Percentiles rank a stretch among this genome's conserved stretches.
These are phyloP conservation scores for Mamestra brassicae DNA, from an alignment of 2,888 invertebrate genomes.

Conservation along the genomic window DNA sequence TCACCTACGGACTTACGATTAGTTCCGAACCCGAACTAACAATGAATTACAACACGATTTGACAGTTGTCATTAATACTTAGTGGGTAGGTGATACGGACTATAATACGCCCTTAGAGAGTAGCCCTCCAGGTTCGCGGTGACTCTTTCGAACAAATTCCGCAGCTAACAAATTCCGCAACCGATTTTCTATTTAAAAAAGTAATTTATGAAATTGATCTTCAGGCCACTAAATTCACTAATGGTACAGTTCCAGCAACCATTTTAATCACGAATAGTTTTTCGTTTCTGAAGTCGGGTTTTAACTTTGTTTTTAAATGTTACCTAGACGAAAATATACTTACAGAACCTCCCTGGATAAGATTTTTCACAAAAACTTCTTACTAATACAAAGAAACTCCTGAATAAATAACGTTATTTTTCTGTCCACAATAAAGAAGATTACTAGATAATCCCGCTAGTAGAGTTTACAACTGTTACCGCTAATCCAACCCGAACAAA, in stretches of 20 bases:
- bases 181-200: no score
- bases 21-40: no score
- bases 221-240: neutral
- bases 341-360: neutral
- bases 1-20: no score
- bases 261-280: neutral
- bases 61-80: no score
- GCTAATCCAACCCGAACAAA: slow-evolving; percentile 52
- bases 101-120: no score
- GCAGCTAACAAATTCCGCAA: no score
- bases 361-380: neutral
- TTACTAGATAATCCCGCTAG: slow-evolving; percentile 49
- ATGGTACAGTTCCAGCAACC: neutral
- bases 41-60: no score
- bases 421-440: slow-evolving; percentile 43
- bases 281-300: neutral
- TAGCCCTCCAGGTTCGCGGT: no score
- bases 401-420: slow-evolving; percentile 23
- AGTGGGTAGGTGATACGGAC: no score
- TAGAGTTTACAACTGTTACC: slow-evolving; percentile 45
- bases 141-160: no score
- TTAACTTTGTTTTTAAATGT: neutral
- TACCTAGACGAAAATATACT: neutral
- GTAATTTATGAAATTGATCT: neutral
- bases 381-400: slow-evolving; percentile 15